Evolutionary conservation across 1,140 invertebrate species (phyloP).

Genomic region (Pseudomyrmex concolor): DNA sequence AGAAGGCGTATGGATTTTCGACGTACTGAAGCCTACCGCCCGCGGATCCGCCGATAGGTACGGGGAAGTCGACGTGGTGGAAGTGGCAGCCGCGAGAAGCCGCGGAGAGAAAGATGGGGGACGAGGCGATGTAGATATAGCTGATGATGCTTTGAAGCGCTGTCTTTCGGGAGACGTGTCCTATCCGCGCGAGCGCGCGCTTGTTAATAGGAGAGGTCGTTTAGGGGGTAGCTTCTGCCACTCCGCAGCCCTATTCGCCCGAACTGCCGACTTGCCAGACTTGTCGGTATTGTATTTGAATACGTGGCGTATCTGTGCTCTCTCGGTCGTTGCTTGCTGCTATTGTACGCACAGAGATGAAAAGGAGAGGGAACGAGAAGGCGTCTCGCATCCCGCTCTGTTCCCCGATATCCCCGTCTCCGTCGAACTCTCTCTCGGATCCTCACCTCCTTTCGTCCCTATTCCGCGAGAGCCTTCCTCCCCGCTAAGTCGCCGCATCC

Average conservation of each 20-base stretch:
- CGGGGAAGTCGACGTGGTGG: constrained; percentile 66
- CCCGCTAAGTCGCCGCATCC: constrained; percentile 38
- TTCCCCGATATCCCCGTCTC: constrained; percentile 32
- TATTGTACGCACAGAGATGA: constrained; percentile 72
- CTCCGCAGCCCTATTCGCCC: constrained; percentile 53
- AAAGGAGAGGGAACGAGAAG: constrained; percentile 33
- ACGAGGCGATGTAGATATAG: constrained; percentile 4
- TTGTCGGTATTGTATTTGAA: constrained; percentile 82
- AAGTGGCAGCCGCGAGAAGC: constrained; percentile 58
- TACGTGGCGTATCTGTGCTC: constrained; percentile 81
- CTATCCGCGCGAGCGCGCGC: constrained; percentile 81
- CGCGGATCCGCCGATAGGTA: constrained; percentile 63
- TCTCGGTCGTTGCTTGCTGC: constrained; percentile 72
- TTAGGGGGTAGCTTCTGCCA: constrained; percentile 70
- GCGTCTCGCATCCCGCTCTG: constrained; percentile 49
- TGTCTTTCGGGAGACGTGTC: constrained; percentile 83
- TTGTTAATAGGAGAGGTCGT: constrained; percentile 83
- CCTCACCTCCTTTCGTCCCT: constrained; percentile 27
- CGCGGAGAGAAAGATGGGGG: constrained; percentile 1
- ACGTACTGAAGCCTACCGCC: constrained; percentile 66
- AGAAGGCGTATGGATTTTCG: constrained; percentile 78
- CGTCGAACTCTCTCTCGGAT: constrained; percentile 9
- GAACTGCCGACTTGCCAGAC: constrained; percentile 80
- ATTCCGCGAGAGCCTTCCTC: constrained; percentile 40
- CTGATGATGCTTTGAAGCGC: constrained; percentile 80